Evolutionary conservation across 2,797 vertebrate genomes (phyloP).

Genomic region (Trichosurus vulpecula): DNA sequence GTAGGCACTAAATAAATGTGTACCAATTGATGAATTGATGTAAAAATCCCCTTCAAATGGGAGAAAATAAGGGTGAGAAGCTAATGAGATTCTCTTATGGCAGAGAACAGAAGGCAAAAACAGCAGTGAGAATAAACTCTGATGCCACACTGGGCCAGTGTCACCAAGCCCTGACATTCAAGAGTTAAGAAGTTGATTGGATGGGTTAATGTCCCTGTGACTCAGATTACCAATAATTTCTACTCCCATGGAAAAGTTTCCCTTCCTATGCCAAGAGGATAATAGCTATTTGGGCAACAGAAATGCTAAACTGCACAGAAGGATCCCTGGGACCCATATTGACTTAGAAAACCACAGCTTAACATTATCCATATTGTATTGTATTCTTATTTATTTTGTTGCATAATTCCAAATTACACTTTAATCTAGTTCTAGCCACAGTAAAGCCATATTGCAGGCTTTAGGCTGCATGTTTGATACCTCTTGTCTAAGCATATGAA

Average conservation of each 20-base stretch:
- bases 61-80: not conserved
- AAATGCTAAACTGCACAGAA: not conserved
- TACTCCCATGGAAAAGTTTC: not conserved
- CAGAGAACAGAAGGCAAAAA: not conserved
- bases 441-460: not conserved
- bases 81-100: not conserved
- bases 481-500: not conserved
- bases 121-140: not conserved
- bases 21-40: not conserved
- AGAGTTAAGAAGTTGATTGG: not conserved
- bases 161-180: not conserved
- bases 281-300: not conserved
- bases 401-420: not conserved
- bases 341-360: not conserved
- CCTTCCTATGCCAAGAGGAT: not conserved
- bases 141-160: not conserved
- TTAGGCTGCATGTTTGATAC: not conserved
- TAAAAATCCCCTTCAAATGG: not conserved
- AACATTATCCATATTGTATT: not conserved
- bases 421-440: not conserved
- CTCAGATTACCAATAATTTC: not conserved
- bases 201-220: not conserved
- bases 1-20: not conserved
- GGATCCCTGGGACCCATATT: not conserved
- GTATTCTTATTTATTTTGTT: not conserved